A percentile compares a stretch with the other conserved stretches of the same genome.
phyloP scores from a whole-genome alignment of 2,888 invertebrate genomes.

The Lasioglossum villosulum region DNA sequence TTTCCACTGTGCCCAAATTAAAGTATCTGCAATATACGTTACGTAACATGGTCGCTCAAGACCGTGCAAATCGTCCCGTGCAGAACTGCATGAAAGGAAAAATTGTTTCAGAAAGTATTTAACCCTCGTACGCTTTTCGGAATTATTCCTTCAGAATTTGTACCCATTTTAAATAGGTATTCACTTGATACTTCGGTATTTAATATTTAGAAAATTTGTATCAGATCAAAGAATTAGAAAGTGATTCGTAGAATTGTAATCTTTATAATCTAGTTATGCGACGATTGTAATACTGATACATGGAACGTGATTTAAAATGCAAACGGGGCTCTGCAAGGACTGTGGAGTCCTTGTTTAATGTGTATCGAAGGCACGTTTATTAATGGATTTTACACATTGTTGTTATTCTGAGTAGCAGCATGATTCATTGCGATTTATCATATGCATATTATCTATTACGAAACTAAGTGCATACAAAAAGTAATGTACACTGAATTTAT shows the following conservation, averaged over 20 bases:
- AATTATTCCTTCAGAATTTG: not conserved
- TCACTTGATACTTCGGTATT: too few relatives aligned
- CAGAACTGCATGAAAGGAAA: not conserved
- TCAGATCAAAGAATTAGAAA: not conserved
- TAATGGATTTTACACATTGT: not conserved
- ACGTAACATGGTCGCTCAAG: not conserved
- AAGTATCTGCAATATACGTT: not conserved
- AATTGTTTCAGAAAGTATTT: not conserved
- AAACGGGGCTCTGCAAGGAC: not conserved
- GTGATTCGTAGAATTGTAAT: not conserved
- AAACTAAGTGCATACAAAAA: not conserved
- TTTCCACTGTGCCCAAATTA: not conserved
- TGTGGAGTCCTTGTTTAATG: not conserved
- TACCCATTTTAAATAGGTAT: not conserved
- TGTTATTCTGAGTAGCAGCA: not conserved
- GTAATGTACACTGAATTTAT: not conserved
- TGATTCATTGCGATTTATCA: not conserved
- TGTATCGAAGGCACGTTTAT: not conserved
- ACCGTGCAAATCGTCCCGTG: not conserved
- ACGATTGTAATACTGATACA: not conserved
- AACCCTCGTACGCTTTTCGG: not conserved
- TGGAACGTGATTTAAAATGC: slow-evolving; percentile 1
- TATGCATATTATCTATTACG: not conserved
- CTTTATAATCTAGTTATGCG: not conserved
- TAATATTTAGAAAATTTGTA: not conserved